Evolutionary conservation across 2,113 vertebrate genomes (phyloP), one percentile per base, ranked within the genome.

Genomic region (Python bivittatus): DNA sequence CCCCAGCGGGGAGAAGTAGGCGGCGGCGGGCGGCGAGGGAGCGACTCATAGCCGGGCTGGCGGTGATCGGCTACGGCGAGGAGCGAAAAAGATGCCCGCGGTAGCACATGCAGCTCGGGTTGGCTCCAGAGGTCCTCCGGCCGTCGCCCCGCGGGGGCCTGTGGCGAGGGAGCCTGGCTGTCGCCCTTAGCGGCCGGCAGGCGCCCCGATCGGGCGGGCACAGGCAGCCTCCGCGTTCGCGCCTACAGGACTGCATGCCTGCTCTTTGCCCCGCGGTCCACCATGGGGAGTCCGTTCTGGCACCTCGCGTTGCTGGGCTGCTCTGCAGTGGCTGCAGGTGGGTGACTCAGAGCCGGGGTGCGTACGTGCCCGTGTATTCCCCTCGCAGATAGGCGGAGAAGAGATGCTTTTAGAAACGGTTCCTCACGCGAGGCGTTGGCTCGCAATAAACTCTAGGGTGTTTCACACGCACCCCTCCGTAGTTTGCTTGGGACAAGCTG

Each of bases 221-320:
- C 90, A 0, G 61, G 56, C 54, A 33, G 53, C 12, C 58, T 48
- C 27, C 56, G 84, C 56, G 56, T 79, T 79, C 33, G 33, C 33
- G 72, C 42, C 72, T 44, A 17, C 13, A 15, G 68, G 83, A 12
- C 87, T 27, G 33, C 85, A 23, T 84, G 89, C 90, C 23, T 68
- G 91, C 90, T 7, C 84, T 58, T 89, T 48, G 90, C 38, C 54
- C 87, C 23, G 90, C 29, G 68, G 92, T 91, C 93, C 94, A 93
- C 95, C 96, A 97, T 97, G 97, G 96, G 97, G 95, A 92, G 93
- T 96, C 93, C 95, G 52, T 29, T 48, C 85, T 86, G 94, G 93
- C 91, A 13, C 84, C 48, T 94, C 17, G 58, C 61, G 1, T 53
- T 91, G 20, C 25, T 95, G 15, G 95, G 96, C 95, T 94, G 95